Conservation (phyloP, 2,888 invertebrate species). For the Megalurothrips usitatus region DNA sequence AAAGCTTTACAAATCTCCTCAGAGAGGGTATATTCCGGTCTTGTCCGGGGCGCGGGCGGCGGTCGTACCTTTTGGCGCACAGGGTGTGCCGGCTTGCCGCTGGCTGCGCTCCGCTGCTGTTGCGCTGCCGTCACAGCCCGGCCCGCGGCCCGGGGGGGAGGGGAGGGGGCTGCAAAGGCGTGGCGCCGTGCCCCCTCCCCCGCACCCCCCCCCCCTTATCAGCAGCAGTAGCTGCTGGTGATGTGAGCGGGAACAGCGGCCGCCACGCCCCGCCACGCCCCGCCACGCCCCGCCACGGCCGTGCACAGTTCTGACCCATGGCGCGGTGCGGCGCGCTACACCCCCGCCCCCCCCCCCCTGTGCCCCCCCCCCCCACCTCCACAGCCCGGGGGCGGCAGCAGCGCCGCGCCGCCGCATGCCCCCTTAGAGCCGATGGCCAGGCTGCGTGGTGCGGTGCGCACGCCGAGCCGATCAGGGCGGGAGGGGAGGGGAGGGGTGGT, state of each 20-base stretch:
- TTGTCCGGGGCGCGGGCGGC: background rate
- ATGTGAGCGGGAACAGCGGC: background rate
- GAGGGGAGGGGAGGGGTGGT: background rate
- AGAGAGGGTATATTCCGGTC: background rate
- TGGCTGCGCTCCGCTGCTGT: background rate
- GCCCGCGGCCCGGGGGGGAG: background rate
- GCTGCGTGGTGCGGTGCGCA: background rate
- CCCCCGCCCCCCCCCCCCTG: background rate
- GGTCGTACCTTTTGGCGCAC: background rate
- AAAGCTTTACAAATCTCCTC: background rate
- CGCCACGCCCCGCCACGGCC: background rate
- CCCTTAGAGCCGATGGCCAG: constrained; percentile 12
- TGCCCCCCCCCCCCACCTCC: background rate
- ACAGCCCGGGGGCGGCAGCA: background rate
- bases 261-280: background rate
- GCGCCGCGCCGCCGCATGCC: background rate
- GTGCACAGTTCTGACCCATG: too few relatives aligned
- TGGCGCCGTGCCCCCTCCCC: background rate
- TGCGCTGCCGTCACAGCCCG: background rate
- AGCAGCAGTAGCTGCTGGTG: constrained; percentile 21
- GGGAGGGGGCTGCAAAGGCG: background rate
- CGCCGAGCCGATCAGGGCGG: constrained; percentile 12
- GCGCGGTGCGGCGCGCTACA: background rate
- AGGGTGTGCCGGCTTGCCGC: background rate
- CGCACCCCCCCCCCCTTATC: background rate